These are phyloP conservation scores for Hoplodrina blanda DNA, from an alignment of 2,888 invertebrate genomes.

Conservation along the genomic window DNA sequence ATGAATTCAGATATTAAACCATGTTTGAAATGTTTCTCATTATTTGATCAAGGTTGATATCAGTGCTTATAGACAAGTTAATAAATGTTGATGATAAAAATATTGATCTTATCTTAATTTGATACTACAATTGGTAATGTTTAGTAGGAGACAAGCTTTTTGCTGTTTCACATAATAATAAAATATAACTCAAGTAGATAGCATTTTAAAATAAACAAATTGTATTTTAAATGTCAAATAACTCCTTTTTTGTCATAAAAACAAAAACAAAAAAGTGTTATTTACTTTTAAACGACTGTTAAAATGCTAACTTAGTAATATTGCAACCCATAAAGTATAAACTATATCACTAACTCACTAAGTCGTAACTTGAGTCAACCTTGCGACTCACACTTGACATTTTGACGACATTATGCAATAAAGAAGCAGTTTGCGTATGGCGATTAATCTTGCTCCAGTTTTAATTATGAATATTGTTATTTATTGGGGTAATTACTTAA, in stretches of 20 bases:
- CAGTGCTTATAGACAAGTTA: background rate
- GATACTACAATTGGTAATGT: background rate
- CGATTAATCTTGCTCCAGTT: conserved; percentile 41
- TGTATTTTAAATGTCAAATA: conserved; percentile 12
- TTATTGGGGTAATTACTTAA: conserved; percentile 1
- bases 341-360: conserved; percentile 43
- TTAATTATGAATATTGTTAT: conserved; percentile 5
- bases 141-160: background rate
- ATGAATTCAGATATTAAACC: no score
- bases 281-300: conserved; percentile 3
- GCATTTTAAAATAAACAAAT: background rate
- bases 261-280: background rate
- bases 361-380: conserved; percentile 47
- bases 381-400: conserved; percentile 69
- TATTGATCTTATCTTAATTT: background rate
- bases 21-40: background rate
- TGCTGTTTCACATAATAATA: background rate
- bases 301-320: conserved; percentile 36
- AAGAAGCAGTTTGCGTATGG: conserved; percentile 9
- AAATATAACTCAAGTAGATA: background rate
- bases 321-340: conserved; percentile 28
- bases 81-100: background rate
- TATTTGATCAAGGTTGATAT: background rate
- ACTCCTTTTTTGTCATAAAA: background rate
- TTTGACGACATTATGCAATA: conserved; percentile 53